Evolutionary conservation across 1,140 invertebrate species (phyloP).

Genomic region (Steinernema khuongi): DNA sequence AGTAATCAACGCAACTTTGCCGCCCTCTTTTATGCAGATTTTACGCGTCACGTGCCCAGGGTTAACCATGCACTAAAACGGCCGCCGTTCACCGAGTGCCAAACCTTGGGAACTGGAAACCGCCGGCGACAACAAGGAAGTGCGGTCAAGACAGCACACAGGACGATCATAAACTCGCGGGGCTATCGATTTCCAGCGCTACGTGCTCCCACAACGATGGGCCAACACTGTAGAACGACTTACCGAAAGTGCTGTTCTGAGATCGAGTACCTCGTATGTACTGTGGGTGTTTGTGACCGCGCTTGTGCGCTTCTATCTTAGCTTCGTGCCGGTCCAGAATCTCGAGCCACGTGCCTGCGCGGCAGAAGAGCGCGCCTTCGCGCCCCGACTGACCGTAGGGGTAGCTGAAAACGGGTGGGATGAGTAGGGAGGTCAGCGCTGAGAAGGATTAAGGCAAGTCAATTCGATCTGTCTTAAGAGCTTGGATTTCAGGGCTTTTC

Average conservation of each 20-base stretch:
- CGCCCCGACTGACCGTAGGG: background rate
- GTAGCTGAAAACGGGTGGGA: too few species aligned
- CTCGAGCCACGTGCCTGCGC: background rate
- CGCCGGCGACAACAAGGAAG: background rate
- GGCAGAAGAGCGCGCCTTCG: background rate
- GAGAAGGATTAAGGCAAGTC: too few species aligned
- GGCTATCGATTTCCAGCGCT: background rate
- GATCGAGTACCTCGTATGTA: conserved; percentile 2
- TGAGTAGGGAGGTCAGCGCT: too few species aligned
- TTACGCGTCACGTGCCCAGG: background rate
- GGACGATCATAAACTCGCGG: conserved; percentile 2
- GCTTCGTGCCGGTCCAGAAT: background rate
- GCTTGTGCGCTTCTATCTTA: background rate
- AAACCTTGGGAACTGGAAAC: background rate
- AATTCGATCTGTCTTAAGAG: too few species aligned
- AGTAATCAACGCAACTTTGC: background rate
- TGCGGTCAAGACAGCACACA: background rate
- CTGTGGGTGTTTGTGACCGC: background rate
- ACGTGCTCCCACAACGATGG: too few species aligned
- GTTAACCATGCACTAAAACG: background rate
- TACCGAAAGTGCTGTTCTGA: conserved; percentile 2
- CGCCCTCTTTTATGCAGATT: background rate
- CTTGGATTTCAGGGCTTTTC: too few species aligned
- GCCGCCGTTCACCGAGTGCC: background rate
- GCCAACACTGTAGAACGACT: background rate